Evolutionary conservation across 2,113 vertebrate species (phyloP).

Genomic region (Apistogramma diplotaenia): DNA sequence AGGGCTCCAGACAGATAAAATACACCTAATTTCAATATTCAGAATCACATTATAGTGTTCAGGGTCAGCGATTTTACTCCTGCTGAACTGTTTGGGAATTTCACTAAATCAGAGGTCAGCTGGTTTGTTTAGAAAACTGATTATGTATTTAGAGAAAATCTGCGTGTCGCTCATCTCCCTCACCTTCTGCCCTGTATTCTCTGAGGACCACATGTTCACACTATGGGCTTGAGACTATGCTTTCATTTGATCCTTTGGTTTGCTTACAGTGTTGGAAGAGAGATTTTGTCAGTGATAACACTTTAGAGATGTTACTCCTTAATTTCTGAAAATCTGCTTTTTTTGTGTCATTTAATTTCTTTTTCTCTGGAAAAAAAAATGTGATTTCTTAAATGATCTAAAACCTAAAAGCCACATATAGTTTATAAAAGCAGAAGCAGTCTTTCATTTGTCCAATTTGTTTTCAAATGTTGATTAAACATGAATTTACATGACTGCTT

Average conservation of each 20-base stretch:
- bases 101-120: not conserved
- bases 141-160: slow-evolving; percentile 7
- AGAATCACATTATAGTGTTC: not conserved
- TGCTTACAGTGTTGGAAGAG: slow-evolving; percentile 23
- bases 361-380: slow-evolving; percentile 36
- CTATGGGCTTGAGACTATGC: slow-evolving; percentile 28
- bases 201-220: slow-evolving; percentile 55
- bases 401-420: slow-evolving; percentile 51
- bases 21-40: not conserved
- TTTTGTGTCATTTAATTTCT: slow-evolving; percentile 44
- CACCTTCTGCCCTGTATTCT: slow-evolving; percentile 36
- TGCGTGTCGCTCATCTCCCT: slow-evolving; percentile 23
- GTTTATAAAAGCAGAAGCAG: slow-evolving; percentile 55
- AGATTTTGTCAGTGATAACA: slow-evolving; percentile 37
- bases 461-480: slow-evolving; percentile 71
- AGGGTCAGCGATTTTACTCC: not conserved
- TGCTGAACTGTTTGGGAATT: not conserved
- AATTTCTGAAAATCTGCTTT: slow-evolving; percentile 50
- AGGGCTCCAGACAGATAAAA: not conserved
- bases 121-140: slow-evolving; percentile 10
- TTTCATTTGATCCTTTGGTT: slow-evolving; percentile 37
- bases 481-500: slow-evolving; percentile 60
- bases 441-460: slow-evolving; percentile 68
- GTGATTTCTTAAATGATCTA: slow-evolving; percentile 68
- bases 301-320: slow-evolving; percentile 48